Conservation (phyloP, 2,797 vertebrate genomes). For the Vespertilio murinus region DNA sequence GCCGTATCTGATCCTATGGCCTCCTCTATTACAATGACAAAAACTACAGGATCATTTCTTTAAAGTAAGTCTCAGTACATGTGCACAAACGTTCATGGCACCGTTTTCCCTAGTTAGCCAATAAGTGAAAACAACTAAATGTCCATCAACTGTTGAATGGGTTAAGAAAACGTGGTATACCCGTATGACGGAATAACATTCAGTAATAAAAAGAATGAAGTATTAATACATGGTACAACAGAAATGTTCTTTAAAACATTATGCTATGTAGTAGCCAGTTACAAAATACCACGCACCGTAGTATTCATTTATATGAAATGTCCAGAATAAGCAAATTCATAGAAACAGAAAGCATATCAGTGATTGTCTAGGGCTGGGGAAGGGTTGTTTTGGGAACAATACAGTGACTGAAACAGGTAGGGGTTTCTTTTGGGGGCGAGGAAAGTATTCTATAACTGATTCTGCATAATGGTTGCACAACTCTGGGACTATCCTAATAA, state of each 20-base stretch:
- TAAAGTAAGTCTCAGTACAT: not conserved
- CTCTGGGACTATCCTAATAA: not conserved
- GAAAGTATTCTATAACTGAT: not conserved
- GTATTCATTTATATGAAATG: not conserved
- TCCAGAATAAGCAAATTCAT: not conserved
- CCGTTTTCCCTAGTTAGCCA: not conserved
- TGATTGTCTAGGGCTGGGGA: not conserved
- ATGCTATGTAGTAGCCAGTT: not conserved
- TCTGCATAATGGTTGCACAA: not conserved
- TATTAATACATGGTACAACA: not conserved
- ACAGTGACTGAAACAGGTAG: not conserved
- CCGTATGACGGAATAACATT: not conserved
- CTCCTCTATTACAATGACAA: slow-evolving; percentile 39
- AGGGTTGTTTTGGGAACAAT: not conserved
- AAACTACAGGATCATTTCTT: slow-evolving; percentile 42
- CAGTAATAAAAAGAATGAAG: not conserved
- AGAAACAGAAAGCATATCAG: not conserved
- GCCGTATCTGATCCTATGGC: not conserved
- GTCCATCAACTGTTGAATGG: not conserved
- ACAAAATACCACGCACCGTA: not conserved
- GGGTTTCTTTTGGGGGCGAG: not conserved
- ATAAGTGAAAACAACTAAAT: not conserved
- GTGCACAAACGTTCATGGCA: not conserved
- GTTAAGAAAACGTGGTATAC: not conserved
- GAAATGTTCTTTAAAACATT: not conserved